Percentiles rank a stretch among this genome's conserved stretches.
phyloP scores from a whole-genome alignment of 2,113 vertebrate species.

The Hydrochoerus hydrochaeris region DNA sequence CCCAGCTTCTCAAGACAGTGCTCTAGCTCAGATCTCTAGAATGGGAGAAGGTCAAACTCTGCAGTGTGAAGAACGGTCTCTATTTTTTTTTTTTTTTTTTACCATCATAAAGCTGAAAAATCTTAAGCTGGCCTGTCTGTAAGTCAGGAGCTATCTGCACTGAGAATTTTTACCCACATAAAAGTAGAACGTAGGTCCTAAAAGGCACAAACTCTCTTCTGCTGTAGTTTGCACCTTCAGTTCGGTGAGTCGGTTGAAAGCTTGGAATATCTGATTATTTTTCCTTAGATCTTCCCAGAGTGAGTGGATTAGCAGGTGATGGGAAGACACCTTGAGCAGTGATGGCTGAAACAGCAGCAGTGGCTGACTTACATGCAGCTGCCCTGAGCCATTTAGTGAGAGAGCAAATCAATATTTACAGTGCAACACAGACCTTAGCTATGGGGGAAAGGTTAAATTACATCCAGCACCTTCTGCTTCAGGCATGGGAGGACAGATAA shows the following conservation, averaged over 20 bases:
- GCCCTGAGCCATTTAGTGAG: neutral
- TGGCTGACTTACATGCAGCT: neutral
- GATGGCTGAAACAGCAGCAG: neutral
- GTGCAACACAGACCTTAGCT: neutral
- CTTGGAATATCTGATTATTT: neutral
- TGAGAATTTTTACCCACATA: neutral
- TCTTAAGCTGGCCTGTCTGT: neutral
- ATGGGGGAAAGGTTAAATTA: constrained; percentile 7
- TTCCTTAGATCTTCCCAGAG: neutral
- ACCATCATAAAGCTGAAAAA: neutral
- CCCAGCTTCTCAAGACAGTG: neutral
- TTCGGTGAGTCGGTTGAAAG: constrained; percentile 17
- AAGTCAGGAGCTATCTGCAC: neutral
- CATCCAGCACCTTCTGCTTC: constrained; percentile 6
- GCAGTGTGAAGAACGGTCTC: neutral
- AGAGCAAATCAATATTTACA: constrained; percentile 9
- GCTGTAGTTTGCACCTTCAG: neutral
- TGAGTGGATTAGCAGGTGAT: neutral
- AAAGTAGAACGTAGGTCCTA: neutral
- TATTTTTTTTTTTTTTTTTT: neutral
- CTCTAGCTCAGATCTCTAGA: neutral
- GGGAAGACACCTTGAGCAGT: constrained; percentile 41
- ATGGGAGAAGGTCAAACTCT: neutral
- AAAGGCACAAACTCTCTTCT: neutral
- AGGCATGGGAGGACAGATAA: neutral